A percentile compares a stretch with the other conserved stretches of the same genome.
phyloP scores from a whole-genome alignment of 1,140 invertebrate genomes.

The Laodelphax striatellus region DNA sequence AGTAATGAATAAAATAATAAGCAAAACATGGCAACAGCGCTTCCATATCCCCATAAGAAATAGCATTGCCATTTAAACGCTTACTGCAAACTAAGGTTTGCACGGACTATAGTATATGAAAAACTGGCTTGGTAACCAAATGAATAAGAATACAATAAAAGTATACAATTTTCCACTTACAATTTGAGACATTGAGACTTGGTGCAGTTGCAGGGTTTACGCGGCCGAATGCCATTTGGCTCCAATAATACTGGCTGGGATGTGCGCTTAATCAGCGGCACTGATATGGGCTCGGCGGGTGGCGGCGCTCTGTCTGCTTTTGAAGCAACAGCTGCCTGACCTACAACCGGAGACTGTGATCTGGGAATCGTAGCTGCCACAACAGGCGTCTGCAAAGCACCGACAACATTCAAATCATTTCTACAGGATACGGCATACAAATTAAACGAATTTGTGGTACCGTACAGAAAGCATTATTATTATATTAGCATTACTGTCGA shows the following conservation, averaged over 20 bases:
- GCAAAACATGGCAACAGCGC: no score
- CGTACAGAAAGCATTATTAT: no score
- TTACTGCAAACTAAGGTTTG: no score
- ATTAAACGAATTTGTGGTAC: no score
- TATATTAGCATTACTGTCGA: no score
- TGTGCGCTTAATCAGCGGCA: background rate
- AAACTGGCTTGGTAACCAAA: no score
- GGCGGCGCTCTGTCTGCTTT: background rate
- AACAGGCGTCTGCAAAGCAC: background rate
- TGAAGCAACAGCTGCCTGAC: background rate
- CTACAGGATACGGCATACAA: background rate
- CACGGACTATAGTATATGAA: no score
- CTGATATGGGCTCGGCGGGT: background rate
- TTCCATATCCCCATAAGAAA: no score
- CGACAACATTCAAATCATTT: background rate
- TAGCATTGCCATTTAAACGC: no score
- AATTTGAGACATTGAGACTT: conserved; percentile 98
- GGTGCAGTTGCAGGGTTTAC: conserved; percentile 97
- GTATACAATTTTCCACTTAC: conserved; percentile 36
- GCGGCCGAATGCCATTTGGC: conserved; percentile 58
- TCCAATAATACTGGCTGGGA: conserved; percentile 29
- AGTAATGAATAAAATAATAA: no score
- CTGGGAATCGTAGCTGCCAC: background rate
- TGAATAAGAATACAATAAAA: no score
- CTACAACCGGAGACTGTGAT: background rate